Conservation (phyloP, 2,888 invertebrate genomes). For the Lepeophtheirus nordmannii region DNA sequence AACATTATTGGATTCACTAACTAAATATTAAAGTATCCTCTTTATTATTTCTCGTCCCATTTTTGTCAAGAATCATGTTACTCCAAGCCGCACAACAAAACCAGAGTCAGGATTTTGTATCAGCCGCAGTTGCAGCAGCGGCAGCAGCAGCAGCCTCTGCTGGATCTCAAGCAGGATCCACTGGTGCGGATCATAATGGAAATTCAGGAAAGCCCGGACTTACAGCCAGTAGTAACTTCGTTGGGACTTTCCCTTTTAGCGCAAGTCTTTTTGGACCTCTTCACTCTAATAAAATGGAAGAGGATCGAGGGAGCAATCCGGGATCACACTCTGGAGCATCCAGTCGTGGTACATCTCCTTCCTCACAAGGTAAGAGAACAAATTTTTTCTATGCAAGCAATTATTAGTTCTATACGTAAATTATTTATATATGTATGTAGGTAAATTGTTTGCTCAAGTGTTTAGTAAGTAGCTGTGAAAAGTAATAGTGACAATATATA, state of each 20-base stretch:
- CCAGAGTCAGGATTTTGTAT: neutral
- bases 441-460: no score
- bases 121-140: neutral
- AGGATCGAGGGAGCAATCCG: neutral
- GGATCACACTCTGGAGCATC: neutral
- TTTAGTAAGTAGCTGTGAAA: no score
- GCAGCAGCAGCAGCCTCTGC: neutral
- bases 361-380: neutral
- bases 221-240: neutral
- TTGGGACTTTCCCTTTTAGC: neutral
- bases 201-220: neutral
- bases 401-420: no score
- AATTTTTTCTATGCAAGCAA: no score
- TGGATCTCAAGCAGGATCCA: neutral
- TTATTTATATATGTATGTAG: no score
- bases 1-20: no score
- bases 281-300: neutral
- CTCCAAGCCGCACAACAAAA: neutral
- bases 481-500: no score
- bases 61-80: neutral
- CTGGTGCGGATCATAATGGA: neutral
- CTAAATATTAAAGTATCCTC: no score
- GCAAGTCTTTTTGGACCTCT: slow-evolving; percentile 5
- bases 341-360: neutral
- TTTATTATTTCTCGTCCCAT: no score